Evolutionary conservation across 2,113 vertebrate species (phyloP), one percentile per base, ranked within the genome.

Genomic region (Psettodes erumei): DNA sequence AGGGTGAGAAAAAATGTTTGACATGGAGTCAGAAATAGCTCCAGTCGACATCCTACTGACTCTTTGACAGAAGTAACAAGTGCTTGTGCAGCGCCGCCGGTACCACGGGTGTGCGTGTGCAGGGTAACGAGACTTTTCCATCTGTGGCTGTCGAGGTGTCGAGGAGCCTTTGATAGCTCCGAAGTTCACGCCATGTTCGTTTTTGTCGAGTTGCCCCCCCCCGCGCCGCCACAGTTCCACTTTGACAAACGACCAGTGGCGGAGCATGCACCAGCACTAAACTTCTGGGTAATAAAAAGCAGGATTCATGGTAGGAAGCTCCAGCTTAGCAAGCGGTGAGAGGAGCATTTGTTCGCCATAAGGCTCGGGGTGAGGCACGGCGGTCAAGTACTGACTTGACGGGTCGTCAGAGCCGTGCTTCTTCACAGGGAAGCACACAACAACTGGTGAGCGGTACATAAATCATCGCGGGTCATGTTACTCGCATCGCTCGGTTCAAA

Each of bases 161-260:
- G 51, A 75, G 60, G 63, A 63, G 45, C 42, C 23, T 82, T 85
- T 48, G 62, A 79, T 54, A 79, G 40, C 71, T 69, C 66, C 60
- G 56, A 58, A 75, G 86, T 83, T 89, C 70, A 61, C 75, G 77
- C 21, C 66, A 16, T 82, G 47, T 81, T 79, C 43, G 27, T 72
- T 87, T n/a, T 74, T 67, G 78, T 51, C 33, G 38, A 75, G 30
- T 61, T 72, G 25, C 51, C 25, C 51, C 51, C 5, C 4, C 45
- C n/a, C 45, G 38, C 45, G 2, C 15, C 45, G 9, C 21, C n/a
- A 48, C 21, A 9, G 12, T 4, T 5, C 47, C 11, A 12, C 47
- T 25, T 6, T 63, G 30, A 77, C 75, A 79, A 21, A 78, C 38
- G 33, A 67, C 71, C 37, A 55, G 28, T 15, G 47, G 48, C 21